Evolutionary conservation across 2,113 vertebrate species (phyloP), one percentile per base, ranked within the genome.

Genomic region (Sclerurus mexicanus): DNA sequence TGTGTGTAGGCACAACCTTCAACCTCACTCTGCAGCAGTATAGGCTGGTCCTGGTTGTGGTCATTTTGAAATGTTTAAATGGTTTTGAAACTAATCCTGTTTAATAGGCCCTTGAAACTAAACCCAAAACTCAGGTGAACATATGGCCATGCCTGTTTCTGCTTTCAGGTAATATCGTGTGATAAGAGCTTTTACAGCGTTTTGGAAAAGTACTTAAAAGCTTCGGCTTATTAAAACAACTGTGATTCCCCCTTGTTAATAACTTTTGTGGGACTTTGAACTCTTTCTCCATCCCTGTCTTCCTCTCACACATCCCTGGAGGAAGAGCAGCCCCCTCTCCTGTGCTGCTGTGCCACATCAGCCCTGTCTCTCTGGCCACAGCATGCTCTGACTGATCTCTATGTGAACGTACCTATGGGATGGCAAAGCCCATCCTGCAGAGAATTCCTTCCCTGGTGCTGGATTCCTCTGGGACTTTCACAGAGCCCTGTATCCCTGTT

Each of bases 81-180:
- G 79, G 90, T 86, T 91, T 93, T 84, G 92, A 90, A 93, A 94
- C 49, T 92, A 74, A n/a, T 90, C 83, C 89, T 95, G 68, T 96
- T 93, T 92, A 90, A 80, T 96, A 92, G 93, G 92, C 95, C 96
- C 95, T 96, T 96, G 96, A 97, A 97, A 96, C 95, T 95, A 96
- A 96, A 96, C 95, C 90, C 92, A 96, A 47, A 95, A 83, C 90
- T 94, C 90, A 95, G 90, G 83, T 89, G 58, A 95, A 82, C 35
- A 9, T 39, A 62, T 0, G n/a, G 59, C 87, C 75, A 40, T 92
- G 55, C 89, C 87, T 5, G 5, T 87, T 91, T 91, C 79, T 95
- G 55, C 63, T 89, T 68, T 62, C 89, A 93, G 85, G 85, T 95
- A 91, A 77, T 49, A 60, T 75, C 0, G 16, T 90, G 83, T 75